These are phyloP conservation scores for Phenganax marumi DNA, from an alignment of 92 coral and sea anemone genomes.

Conservation along the genomic window DNA sequence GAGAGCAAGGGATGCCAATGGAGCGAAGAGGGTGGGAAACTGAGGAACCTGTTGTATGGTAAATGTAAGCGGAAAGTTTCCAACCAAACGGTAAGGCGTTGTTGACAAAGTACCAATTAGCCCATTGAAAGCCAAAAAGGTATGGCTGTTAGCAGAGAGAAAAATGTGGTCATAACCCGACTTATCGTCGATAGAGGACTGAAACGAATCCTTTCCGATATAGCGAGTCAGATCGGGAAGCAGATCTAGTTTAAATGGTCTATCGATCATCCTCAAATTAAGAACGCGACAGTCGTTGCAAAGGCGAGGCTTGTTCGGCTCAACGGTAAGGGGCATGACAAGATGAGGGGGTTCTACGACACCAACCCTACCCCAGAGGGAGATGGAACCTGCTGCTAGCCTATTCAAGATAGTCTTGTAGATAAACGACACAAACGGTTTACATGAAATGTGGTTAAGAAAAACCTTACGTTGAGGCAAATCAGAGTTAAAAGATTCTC, in stretches of 20 bases:
- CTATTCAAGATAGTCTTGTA: conserved; percentile 26
- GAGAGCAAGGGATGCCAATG: conserved; percentile 32
- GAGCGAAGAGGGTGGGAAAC: neutral
- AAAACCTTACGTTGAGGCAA: conserved; percentile 32
- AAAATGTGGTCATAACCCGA: conserved; percentile 58
- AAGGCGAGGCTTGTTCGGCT: conserved; percentile 56
- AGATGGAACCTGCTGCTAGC: conserved; percentile 42
- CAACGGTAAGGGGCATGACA: conserved; percentile 25
- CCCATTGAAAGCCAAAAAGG: conserved; percentile 43
- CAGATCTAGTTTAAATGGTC: conserved; percentile 47
- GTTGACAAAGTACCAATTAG: neutral
- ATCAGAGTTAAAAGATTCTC: conserved; percentile 29
- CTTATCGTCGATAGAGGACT: conserved; percentile 49
- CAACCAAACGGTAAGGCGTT: conserved; percentile 31
- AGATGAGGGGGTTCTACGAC: conserved; percentile 7
- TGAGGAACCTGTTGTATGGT: conserved; percentile 16
- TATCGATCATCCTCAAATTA: conserved; percentile 51
- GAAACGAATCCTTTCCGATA: conserved; percentile 32
- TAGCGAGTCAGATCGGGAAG: conserved; percentile 42
- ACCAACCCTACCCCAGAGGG: conserved; percentile 44
- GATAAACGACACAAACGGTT: conserved; percentile 31
- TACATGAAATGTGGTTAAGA: conserved; percentile 45
- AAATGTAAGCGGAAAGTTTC: conserved; percentile 27
- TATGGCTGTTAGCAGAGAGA: conserved; percentile 18
- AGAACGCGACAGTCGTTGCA: conserved; percentile 52